These are phyloP conservation scores for Phalangium opilio DNA, from an alignment of 2,888 invertebrate species.

Conservation along the genomic window DNA sequence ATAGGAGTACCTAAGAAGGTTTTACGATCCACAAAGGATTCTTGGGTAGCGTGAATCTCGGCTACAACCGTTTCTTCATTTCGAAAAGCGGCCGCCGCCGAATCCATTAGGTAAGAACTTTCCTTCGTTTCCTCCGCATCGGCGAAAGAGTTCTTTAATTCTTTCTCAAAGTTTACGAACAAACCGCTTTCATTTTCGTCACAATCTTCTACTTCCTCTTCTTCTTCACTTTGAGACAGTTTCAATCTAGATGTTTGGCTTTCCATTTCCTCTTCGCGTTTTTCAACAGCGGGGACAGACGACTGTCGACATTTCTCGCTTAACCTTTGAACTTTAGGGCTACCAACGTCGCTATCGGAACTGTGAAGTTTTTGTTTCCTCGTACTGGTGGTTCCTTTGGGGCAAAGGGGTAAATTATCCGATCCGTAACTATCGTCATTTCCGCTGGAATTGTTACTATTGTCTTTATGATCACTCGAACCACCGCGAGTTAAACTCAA, in stretches of 20 bases:
- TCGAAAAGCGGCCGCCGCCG: conserved; percentile 20
- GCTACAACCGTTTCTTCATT: conserved; percentile 21
- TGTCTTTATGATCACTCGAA: too few species aligned
- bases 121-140: conserved; percentile 1
- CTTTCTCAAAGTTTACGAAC: not conserved
- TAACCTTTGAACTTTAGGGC: conserved; percentile 13
- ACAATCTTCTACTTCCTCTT: not conserved
- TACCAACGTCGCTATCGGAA: conserved; percentile 8
- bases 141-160: too few species aligned
- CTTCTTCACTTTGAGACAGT: not conserved
- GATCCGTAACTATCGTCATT: too few species aligned
- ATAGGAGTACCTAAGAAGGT: too few species aligned
- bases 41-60: conserved; percentile 22
- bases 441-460: too few species aligned
- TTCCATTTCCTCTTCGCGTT: too few species aligned
- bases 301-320: conserved; percentile 1
- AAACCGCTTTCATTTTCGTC: not conserved
- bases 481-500: too few species aligned
- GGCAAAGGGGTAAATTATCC: too few species aligned
- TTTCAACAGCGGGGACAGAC: too few species aligned
- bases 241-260: too few species aligned
- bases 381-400: conserved; percentile 5
- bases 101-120: conserved; percentile 11
- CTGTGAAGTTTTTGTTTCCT: conserved; percentile 13
- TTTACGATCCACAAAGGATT: conserved; percentile 9